phyloP scores from a whole-genome alignment of 2,888 invertebrate species.

The Lysandra bellargus region DNA sequence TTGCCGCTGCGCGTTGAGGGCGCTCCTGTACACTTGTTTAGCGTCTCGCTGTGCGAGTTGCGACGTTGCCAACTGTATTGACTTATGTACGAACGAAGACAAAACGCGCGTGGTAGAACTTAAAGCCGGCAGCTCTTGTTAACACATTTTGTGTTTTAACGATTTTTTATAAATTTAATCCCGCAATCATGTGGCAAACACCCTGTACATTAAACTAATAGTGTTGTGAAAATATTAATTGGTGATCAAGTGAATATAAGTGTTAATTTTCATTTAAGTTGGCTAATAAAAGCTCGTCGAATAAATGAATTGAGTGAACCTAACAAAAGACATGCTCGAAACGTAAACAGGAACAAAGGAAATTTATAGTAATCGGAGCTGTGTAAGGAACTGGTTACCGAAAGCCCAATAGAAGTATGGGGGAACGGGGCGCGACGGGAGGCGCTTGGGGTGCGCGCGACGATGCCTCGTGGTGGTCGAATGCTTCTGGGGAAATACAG shows the following conservation, averaged over 20 bases:
- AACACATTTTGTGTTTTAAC: constrained; percentile 56
- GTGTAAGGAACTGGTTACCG: constrained; percentile 72
- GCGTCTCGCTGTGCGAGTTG: constrained; percentile 78
- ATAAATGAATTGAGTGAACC: constrained; percentile 33
- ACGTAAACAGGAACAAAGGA: constrained; percentile 52
- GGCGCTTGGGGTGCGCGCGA: constrained; percentile 81
- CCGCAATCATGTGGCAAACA: constrained; percentile 52
- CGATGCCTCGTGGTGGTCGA: constrained; percentile 80
- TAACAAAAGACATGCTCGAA: constrained; percentile 60
- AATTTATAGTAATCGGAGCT: constrained; percentile 53
- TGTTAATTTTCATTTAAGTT: constrained; percentile 11
- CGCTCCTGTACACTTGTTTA: constrained; percentile 78
- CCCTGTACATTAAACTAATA: constrained; percentile 55
- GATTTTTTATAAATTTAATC: constrained; percentile 44
- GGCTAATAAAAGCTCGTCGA: constrained; percentile 39
- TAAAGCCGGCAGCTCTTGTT: constrained; percentile 71
- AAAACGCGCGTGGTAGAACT: constrained; percentile 77
- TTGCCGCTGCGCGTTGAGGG: constrained; percentile 80
- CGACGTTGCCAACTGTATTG: constrained; percentile 81
- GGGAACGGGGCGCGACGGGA: constrained; percentile 78
- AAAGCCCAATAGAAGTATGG: constrained; percentile 72
- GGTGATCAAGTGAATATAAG: constrained; percentile 38
- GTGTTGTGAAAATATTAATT: constrained; percentile 64
- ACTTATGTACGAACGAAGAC: constrained; percentile 73
- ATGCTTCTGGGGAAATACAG: constrained; percentile 74